These are phyloP conservation scores for Passer domesticus DNA, from an alignment of 2,113 vertebrate species.

Conservation along the genomic window DNA sequence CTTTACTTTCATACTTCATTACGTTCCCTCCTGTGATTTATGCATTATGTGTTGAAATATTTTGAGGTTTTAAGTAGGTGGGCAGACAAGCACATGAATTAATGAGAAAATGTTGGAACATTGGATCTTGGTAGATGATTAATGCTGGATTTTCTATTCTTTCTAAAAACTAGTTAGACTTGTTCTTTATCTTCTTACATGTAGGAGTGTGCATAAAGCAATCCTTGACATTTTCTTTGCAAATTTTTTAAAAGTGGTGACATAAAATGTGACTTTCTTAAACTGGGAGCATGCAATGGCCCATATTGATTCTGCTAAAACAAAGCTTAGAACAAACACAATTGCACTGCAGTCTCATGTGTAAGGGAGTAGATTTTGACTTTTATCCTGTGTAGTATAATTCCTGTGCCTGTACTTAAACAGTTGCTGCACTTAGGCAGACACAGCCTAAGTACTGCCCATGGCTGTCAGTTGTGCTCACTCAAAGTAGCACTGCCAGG, in stretches of 20 bases:
- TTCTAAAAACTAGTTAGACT: slow-evolving; percentile 11
- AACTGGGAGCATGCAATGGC: background rate
- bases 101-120: background rate
- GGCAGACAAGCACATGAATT: background rate
- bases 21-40: background rate
- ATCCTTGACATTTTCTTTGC: background rate
- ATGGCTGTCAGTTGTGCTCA: background rate
- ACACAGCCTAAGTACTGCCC: background rate
- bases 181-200: background rate
- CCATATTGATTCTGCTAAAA: background rate
- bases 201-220: background rate
- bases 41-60: slow-evolving; percentile 4
- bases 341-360: background rate
- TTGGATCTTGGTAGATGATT: background rate
- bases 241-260: background rate
- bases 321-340: background rate
- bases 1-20: background rate
- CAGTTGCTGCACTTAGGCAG: background rate
- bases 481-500: background rate
- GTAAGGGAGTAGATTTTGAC: background rate
- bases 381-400: background rate
- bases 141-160: slow-evolving; percentile 8
- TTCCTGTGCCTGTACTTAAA: background rate
- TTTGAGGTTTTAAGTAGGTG: background rate
- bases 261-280: background rate